Conservation (phyloP, 2,888 invertebrate species). For the Tenthredo amoena region DNA sequence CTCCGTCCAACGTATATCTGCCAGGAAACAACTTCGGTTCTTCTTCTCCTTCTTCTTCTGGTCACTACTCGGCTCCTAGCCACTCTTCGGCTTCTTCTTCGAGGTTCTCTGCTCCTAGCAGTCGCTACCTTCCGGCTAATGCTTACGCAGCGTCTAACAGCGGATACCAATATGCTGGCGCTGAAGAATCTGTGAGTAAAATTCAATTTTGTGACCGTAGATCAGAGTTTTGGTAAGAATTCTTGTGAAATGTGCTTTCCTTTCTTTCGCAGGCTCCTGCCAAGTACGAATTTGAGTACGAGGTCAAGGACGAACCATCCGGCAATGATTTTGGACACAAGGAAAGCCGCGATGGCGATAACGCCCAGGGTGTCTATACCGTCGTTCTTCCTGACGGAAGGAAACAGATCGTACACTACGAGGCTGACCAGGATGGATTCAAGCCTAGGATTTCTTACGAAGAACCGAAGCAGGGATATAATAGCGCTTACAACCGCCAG, state of each 20-base stretch:
- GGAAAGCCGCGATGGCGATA: conserved; percentile 75
- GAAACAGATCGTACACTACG: conserved; percentile 84
- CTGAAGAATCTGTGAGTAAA: conserved; percentile 51
- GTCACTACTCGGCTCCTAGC: conserved; percentile 26
- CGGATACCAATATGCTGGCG: conserved; percentile 40
- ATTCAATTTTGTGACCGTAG: neutral
- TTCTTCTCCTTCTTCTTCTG: conserved; percentile 23
- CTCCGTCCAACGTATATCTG: conserved; percentile 59
- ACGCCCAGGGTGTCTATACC: conserved; percentile 76
- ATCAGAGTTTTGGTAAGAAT: neutral
- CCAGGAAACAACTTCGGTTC: conserved; percentile 45
- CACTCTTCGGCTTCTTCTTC: conserved; percentile 35
- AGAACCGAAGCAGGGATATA: conserved; percentile 73
- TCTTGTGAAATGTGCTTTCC: neutral
- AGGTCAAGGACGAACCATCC: conserved; percentile 72
- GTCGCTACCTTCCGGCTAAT: conserved; percentile 34
- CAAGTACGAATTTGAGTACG: conserved; percentile 75
- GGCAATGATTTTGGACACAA: conserved; percentile 77
- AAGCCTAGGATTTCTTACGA: conserved; percentile 85
- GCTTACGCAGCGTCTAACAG: conserved; percentile 6
- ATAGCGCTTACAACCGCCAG: conserved; percentile 37
- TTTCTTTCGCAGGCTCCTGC: conserved; percentile 67
- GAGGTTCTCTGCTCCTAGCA: conserved; percentile 34
- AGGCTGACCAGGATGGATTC: conserved; percentile 85
- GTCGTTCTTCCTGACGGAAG: conserved; percentile 76